These are phyloP conservation scores for Malurus splendens DNA, from an alignment of 2,797 vertebrate genomes.

Conservation along the genomic window DNA sequence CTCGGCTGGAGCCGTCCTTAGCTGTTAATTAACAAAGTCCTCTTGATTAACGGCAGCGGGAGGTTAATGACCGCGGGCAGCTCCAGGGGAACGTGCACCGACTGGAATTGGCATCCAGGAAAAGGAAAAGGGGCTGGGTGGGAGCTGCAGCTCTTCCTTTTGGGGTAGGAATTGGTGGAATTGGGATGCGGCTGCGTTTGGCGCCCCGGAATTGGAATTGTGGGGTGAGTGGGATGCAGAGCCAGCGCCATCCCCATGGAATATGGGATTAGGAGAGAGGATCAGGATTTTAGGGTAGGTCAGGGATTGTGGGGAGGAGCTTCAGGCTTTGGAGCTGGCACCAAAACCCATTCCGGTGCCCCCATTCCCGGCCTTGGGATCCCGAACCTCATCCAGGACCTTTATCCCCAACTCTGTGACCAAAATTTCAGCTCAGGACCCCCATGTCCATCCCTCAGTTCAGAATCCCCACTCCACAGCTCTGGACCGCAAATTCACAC, in stretches of 20 bases:
- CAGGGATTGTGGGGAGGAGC: not conserved
- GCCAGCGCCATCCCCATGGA: fast-evolving
- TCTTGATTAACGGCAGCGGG: not conserved
- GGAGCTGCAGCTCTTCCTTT: not conserved
- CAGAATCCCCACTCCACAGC: not conserved
- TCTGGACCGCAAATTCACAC: not conserved
- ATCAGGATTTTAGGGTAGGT: not conserved
- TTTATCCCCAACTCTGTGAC: not conserved
- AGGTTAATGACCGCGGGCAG: not conserved
- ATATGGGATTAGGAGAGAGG: fast-evolving
- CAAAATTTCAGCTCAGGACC: not conserved
- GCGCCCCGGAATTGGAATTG: fast-evolving
- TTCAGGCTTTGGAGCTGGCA: not conserved
- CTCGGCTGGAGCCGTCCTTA: not conserved
- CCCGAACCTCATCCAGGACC: not conserved
- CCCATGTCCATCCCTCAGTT: not conserved
- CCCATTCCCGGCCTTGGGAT: not conserved
- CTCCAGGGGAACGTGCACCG: not conserved
- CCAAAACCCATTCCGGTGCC: fast-evolving
- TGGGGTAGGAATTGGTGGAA: fast-evolving
- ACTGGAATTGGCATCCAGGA: not conserved
- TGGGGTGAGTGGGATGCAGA: not conserved
- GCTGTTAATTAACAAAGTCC: not conserved
- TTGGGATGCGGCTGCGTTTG: not conserved
- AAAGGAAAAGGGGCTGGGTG: not conserved